A percentile compares a stretch with the other conserved stretches of the same genome.
phyloP scores from a whole-genome alignment of 1,140 invertebrate genomes.

The Drosophila albomicans region DNA sequence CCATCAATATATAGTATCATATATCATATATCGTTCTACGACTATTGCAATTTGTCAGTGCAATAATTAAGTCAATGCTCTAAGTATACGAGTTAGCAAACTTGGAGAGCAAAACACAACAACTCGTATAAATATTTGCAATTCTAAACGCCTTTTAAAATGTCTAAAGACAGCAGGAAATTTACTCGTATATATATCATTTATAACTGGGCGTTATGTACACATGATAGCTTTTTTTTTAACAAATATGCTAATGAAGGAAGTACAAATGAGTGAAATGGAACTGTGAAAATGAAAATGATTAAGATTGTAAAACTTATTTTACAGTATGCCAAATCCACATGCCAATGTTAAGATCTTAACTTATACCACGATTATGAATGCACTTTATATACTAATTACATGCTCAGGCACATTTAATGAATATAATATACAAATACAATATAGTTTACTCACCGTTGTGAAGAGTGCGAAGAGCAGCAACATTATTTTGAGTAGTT shows the following conservation, averaged over 20 bases:
- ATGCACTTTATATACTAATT: neutral
- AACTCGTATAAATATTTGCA: conserved; percentile 4
- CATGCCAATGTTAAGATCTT: conserved; percentile 7
- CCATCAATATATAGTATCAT: neutral
- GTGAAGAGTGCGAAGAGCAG: conserved; percentile 63
- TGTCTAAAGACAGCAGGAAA: neutral
- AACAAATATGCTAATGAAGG: neutral
- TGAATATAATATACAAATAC: neutral
- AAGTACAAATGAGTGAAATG: neutral
- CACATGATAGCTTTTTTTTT: neutral
- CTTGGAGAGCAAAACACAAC: neutral
- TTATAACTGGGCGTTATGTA: conserved; percentile 14
- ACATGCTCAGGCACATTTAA: neutral
- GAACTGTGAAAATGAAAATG: neutral
- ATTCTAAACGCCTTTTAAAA: conserved; percentile 4
- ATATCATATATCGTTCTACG: neutral
- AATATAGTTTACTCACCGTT: conserved; percentile 53
- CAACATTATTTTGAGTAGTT: conserved; percentile 62
- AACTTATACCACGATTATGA: neutral
- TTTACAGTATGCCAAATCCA: neutral
- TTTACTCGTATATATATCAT: neutral
- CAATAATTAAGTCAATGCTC: conserved; percentile 14
- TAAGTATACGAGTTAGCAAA: neutral
- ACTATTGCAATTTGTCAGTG: conserved; percentile 16
- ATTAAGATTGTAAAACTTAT: neutral